Percentiles rank a stretch among this genome's conserved stretches.
Evolutionary conservation across 2,797 vertebrate species (phyloP).

Genomic region (Hozukius guyotensis): DNA sequence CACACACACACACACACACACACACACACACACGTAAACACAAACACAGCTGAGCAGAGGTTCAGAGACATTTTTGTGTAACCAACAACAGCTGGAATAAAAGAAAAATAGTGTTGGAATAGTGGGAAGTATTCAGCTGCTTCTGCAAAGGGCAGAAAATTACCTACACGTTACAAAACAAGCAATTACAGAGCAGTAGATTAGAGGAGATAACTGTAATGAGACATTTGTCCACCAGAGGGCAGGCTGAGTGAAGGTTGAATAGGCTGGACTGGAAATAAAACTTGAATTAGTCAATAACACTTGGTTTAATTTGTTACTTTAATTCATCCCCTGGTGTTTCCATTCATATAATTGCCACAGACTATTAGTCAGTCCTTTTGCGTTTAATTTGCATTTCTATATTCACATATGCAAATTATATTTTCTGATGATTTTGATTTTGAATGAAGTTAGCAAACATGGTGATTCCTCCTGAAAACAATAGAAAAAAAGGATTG

Average conservation of each 20-base stretch:
- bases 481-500: too few relatives aligned
- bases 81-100: not conserved
- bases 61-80: too few relatives aligned
- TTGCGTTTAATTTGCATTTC: not conserved
- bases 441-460: not conserved
- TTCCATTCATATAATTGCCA: not conserved
- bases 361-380: not conserved
- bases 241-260: slow-evolving; percentile 1
- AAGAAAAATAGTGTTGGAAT: not conserved
- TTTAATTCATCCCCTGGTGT: not conserved
- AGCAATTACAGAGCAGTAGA: not conserved
- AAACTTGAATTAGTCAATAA: not conserved
- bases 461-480: not conserved
- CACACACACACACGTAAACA: not conserved
- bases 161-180: not conserved
- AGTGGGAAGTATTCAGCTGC: too few relatives aligned
- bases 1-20: not conserved
- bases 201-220: not conserved
- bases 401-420: not conserved
- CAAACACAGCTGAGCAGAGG: not conserved
- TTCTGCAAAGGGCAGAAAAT: too few relatives aligned
- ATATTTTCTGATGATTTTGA: not conserved
- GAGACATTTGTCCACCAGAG: slow-evolving; percentile 29
- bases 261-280: not conserved
- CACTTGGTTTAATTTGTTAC: not conserved